Evolutionary conservation across 2,888 invertebrate species (phyloP).

Genomic region (Horisme vitalbata): DNA sequence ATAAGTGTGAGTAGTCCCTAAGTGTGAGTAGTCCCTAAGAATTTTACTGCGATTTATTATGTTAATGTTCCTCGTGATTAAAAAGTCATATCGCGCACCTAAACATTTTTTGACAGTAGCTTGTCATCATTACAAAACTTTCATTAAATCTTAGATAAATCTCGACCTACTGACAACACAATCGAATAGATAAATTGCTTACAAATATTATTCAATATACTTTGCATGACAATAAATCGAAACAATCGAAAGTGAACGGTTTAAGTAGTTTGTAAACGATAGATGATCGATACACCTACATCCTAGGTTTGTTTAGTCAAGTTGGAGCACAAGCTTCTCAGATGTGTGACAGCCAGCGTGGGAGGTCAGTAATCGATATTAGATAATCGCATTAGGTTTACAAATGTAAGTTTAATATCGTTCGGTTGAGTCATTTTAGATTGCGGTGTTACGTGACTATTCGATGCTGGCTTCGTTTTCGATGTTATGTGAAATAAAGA

Average conservation of each 20-base stretch:
- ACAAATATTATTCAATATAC: conserved; percentile 38
- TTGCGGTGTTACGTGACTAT: conserved; percentile 44
- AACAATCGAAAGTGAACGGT: conserved; percentile 47
- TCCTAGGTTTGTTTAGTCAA: conserved; percentile 37
- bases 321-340: conserved; percentile 39
- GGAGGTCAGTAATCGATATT: conserved; percentile 70
- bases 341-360: conserved; percentile 64
- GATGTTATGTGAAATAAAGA: conserved; percentile 24
- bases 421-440: conserved; percentile 59
- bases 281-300: conserved; percentile 54
- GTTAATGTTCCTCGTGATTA: neutral
- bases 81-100: neutral
- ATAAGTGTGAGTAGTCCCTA: too few relatives aligned
- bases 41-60: neutral
- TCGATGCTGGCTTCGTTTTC: conserved; percentile 22
- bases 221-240: conserved; percentile 44
- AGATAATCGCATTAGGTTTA: conserved; percentile 71
- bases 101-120: neutral
- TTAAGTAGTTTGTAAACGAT: conserved; percentile 44
- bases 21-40: too few relatives aligned
- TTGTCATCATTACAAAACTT: conserved; percentile 11
- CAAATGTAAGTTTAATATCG: conserved; percentile 61
- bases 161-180: conserved; percentile 17
- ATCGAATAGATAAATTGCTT: conserved; percentile 25
- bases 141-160: conserved; percentile 6